These are phyloP conservation scores for Gadus chalcogrammus DNA, from an alignment of 2,113 vertebrate genomes.

Conservation along the genomic window DNA sequence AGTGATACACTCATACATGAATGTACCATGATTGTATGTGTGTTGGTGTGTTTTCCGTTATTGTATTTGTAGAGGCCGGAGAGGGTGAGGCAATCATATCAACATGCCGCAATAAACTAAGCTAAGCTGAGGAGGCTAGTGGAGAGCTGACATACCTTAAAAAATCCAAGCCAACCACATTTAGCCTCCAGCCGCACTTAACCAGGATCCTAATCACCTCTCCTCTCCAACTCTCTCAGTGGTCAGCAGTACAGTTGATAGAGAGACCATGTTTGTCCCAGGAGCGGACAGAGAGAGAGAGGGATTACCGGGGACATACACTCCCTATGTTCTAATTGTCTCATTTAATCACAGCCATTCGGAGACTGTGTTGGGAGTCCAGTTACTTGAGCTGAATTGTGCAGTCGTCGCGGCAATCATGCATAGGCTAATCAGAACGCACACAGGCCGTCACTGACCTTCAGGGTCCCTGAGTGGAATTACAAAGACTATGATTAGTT, in stretches of 20 bases:
- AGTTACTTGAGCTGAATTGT: slow-evolving; percentile 70
- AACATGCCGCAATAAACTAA: too few relatives aligned
- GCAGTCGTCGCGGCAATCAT: slow-evolving; percentile 59
- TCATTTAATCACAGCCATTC: slow-evolving; percentile 66
- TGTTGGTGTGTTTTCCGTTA: too few relatives aligned
- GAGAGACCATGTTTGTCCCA: slow-evolving; percentile 49
- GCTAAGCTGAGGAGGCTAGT: too few relatives aligned
- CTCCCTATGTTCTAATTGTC: slow-evolving; percentile 55
- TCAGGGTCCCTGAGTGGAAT: slow-evolving; percentile 65
- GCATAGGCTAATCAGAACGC: slow-evolving; percentile 65
- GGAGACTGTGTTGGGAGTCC: slow-evolving; percentile 47
- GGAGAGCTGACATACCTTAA: slow-evolving; percentile 35
- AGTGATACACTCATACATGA: too few relatives aligned
- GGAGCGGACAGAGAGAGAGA: slow-evolving; percentile 49
- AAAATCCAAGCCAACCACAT: slow-evolving; percentile 60
- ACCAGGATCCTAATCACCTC: slow-evolving; percentile 62
- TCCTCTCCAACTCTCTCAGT: slow-evolving; percentile 51
- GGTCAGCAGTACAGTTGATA: slow-evolving; percentile 54
- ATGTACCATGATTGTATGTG: too few relatives aligned
- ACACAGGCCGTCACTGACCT: slow-evolving; percentile 53
- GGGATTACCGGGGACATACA: slow-evolving; percentile 62
- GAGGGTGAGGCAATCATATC: too few relatives aligned
- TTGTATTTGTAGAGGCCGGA: too few relatives aligned
- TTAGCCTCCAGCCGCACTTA: slow-evolving; percentile 54
- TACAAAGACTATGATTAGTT: slow-evolving; percentile 79